phyloP scores from a whole-genome alignment of 2,888 invertebrate species.

The Pyrgus malvae region DNA sequence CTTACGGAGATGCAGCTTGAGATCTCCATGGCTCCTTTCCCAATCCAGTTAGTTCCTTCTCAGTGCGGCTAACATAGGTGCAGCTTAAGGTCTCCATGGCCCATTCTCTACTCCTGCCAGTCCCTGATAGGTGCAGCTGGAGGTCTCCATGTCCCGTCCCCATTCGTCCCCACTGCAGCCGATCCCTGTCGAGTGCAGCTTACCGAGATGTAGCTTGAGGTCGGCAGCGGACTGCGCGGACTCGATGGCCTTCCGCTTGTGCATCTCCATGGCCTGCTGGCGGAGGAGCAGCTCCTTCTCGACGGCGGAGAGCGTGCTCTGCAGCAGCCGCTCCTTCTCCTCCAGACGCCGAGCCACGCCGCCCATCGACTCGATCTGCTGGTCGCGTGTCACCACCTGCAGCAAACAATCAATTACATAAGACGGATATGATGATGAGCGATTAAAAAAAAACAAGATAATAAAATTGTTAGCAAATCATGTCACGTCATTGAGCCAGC shows the following conservation, averaged over 20 bases:
- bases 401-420: not conserved
- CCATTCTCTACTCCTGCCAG: too few species aligned
- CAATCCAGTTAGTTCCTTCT: too few species aligned
- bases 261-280: conserved; percentile 98
- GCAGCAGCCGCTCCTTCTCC: conserved; percentile 96
- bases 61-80: too few species aligned
- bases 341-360: conserved; percentile 96
- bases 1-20: conserved; percentile 94
- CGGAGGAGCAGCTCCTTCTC: conserved; percentile 96
- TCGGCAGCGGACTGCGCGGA: conserved; percentile 98
- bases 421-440: too few species aligned
- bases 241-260: conserved; percentile 98
- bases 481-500: too few species aligned
- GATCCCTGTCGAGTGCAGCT: not conserved
- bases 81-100: too few species aligned
- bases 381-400: conserved; percentile 89
- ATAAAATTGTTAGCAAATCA: too few species aligned
- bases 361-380: conserved; percentile 97
- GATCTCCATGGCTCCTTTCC: too few species aligned
- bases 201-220: conserved; percentile 95
- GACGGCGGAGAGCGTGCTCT: conserved; percentile 94
- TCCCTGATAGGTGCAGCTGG: too few species aligned
- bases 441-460: too few species aligned
- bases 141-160: too few species aligned
- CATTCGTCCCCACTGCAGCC: too few species aligned